Base-by-base conservation (phyloP, 1,140 invertebrate species). In the Drosophila asahinai region DNA sequence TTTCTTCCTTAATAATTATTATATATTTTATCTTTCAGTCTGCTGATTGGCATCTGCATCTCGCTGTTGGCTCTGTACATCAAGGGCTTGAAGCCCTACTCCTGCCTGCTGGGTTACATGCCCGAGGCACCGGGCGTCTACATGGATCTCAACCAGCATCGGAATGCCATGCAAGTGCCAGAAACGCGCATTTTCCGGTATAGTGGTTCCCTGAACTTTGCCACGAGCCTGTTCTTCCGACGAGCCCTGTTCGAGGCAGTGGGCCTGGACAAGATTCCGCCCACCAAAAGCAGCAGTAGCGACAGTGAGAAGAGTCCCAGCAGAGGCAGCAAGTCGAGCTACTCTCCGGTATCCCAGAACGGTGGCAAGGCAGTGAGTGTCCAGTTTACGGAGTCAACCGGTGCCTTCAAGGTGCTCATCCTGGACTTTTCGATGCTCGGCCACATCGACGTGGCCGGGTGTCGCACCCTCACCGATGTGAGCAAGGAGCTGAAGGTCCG, bases 361-460 rank as follows among this genome's bases (percentile, higher is more conserved):
- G 84, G 75, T n/a, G 62, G 47, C 27, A 70, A 62, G 45, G 12
- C 49, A 4, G 19, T 73, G 5, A 76, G 84, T 54, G 70, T 55
- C 8, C 38, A 71, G 6, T 49, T 68, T 8, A 15, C 51, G 22
- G 63, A 82, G 11, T 42, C 77, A 0, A 14, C 71, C 3, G 42
- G 51, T 33, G 25, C 42, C 11, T 89, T 81, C 42, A 70, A 72
- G 45, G 81, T 78, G 30, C 75, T 93, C 3, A 83, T 93, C 15
- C 58, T 93, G 11, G 92, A 93, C 70, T 91, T 93, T 17, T 80
- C 87, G 0, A 83, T 83, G 83, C 54, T 93, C 58, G 87, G 84
- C 1, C 92, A 93, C 60, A 82, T 93, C 6, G 92, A 93, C 67
- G 82, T 93, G 36, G 91, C 92, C 12, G 92, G 90, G 6, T 91